Base-by-base conservation (phyloP, 2,888 invertebrate species). In the Synergus japonicus region DNA sequence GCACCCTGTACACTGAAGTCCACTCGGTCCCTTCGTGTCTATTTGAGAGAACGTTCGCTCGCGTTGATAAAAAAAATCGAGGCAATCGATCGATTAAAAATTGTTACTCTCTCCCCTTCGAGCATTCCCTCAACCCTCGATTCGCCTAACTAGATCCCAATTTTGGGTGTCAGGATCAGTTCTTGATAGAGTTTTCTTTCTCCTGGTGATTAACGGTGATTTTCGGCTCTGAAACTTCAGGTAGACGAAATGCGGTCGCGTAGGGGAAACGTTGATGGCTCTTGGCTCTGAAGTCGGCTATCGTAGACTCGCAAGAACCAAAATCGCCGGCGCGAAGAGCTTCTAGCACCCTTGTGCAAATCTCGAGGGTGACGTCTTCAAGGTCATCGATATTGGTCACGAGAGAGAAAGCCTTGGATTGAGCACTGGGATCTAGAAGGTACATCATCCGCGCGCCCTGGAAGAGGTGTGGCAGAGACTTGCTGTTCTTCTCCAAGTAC, bases 381-480 rank as follows among this genome's bases (percentile, higher is more conserved):
- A 90, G 87, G 87, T 91, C 86, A 79, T 94, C 94, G 86, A 94
- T 92, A 88, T 92, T 93, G 82, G 94, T 94, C 83, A 94, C 93
- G 81, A 96, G 92, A 84, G 94, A 92, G 76, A 96, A 93, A 78
- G 96, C 96, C 85, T 93, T 93, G 76, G 93, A 93, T 91, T 95
- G 95, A 88, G 94, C 94, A 85, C 94, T 94, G 49, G 95, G 94
- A 91, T 96, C 95, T 86, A 97, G 93, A 84, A 95, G 94, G 88
- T 95, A 95, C 93, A 97, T 94, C 93, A 97, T 96, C 84, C 96
- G 95, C 83, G 96, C 97, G 76, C 95, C 97, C 94, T 98, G 97
- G 88, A 97, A 93, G 90, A 96, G 94, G 89, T 96, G 96, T 86
- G 95, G 94, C 92, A 98, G 94, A 90, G 96, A 95, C 88, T 94